Evolutionary conservation across 2,797 vertebrate genomes (phyloP), one percentile per base, ranked within the genome.

Genomic region (Anableps anableps): DNA sequence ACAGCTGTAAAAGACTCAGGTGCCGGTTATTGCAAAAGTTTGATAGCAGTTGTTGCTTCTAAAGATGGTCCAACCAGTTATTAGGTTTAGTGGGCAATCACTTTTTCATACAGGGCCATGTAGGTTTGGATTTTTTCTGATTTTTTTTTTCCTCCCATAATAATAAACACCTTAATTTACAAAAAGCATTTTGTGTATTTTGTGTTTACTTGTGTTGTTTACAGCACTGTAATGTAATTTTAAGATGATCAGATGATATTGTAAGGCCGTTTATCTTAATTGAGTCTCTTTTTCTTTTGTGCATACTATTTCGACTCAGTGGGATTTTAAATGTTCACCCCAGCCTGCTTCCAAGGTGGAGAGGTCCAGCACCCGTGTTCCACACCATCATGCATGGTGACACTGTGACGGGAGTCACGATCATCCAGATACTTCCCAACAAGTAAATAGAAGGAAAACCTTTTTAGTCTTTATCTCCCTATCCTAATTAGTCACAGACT

Each of bases 241-340:
- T n/a, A n/a, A n/a, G n/a, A n/a, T n/a, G n/a, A 14, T 53, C 17
- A 38, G 62, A 36, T 23, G 19, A 38, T 66, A 21, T 11, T 38
- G 62, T 36, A 23, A 66, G 34, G 23, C 31, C 10, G 3, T 34
- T 19, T 38, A 17, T 36, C 2, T 34, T 8, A 19, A 36, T 38
- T 66, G 2, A 19, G 16, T 64, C 17, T 36, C 17, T 38, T 68
- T 41, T 68, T 36, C 19, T 53, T 36, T 64, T 60, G 7, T 66
- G 7, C 4, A 29, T 34, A 19, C 19, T 11, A 11, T 51, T 55
- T 60, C 2, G 0, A 80, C 89, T 84, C 91, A 99, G 98, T 48
- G 98, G 98, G 0, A 87, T 99, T 75, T 87, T 99, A 86, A 99
- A 99, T 0, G 91, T 99, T 64, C 98, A 99, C 83, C 98, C 98